Evolutionary conservation across 2,797 vertebrate genomes (phyloP), one percentile per base, ranked within the genome.

Genomic region (Sebastiscus albofasciatus): DNA sequence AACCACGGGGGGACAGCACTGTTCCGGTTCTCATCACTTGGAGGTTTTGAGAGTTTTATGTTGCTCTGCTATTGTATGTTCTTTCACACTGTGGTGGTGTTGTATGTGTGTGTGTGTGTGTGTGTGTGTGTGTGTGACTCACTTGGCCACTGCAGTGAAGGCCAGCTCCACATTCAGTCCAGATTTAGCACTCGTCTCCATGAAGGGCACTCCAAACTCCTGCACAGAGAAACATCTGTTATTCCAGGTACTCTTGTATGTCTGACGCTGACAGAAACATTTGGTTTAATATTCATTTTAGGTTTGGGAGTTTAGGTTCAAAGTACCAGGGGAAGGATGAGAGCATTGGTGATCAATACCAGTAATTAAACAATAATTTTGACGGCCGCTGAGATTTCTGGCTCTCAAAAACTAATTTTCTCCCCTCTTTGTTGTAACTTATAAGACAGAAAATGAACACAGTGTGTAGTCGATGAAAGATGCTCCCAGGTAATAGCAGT

Each of bases 121-220:
- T 72, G 42, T 26, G 67, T 69, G 59, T 70, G 55, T 68, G 42
- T 67, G 29, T 61, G 72, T 54, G 81, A 95, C 97, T 97, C 92
- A 99, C 98, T 97, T 99, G 70, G 97, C 97, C 4, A 97, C 97
- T 72, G 97, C 97, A 14, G 92, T 98, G 95, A 99, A 99, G 0
- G 97, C 97, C 84, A 99, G 85, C 59, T 99, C 97, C 61, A 99
- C 97, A 0, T 99, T 99, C 87, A 98, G 94, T 81, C 97, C 97
- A 0, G 94, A 97, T 92, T 96, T 98, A 72, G 97, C 97, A 0
- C 98, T 98, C 61, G 97, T 98, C 94, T 99, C 97, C 97, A 99
- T 98, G 86, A 97, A 99, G 70, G 98, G 97, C 60, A 99, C 96
- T 2, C 97, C 97, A 0, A 97, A 99, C 77, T 98, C 98, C 97